Percentiles rank a stretch among this genome's conserved stretches.
Conservation (phyloP, 2,797 vertebrate species). For the Heliangelus exortis region DNA sequence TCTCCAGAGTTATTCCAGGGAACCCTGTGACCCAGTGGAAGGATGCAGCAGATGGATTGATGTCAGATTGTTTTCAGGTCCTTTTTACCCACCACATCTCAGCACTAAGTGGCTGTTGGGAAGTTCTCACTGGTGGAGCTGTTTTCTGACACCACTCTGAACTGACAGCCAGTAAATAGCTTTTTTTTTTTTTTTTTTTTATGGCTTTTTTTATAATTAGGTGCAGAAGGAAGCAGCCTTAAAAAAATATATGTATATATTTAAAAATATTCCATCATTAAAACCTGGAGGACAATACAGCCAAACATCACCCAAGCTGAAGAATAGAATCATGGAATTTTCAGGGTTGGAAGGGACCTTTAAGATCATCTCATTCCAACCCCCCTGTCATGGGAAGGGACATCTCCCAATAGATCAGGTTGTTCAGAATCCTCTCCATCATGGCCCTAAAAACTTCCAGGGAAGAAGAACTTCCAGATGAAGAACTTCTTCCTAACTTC, state of each 20-base stretch:
- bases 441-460: too few relatives aligned
- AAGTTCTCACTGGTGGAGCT: neutral
- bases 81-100: neutral
- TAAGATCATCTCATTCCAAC: neutral
- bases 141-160: neutral
- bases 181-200: conserved; percentile 49
- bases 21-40: neutral
- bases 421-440: too few relatives aligned
- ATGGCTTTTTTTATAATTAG: conserved; percentile 13
- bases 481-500: too few relatives aligned
- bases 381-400: neutral
- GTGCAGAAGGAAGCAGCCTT: conserved; percentile 38
- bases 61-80: neutral
- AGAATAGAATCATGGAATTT: neutral
- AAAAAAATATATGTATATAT: neutral
- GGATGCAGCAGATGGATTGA: neutral
- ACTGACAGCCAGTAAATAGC: conserved; percentile 50
- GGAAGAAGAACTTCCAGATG: too few relatives aligned
- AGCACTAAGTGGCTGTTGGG: neutral
- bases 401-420: too few relatives aligned
- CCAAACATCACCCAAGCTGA: neutral
- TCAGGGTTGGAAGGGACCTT: neutral
- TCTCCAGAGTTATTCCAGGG: neutral
- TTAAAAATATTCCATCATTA: neutral
- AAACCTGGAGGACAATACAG: conserved; percentile 4